phyloP scores from a whole-genome alignment of 2,113 vertebrate species.

The Turdus rufiventris region DNA sequence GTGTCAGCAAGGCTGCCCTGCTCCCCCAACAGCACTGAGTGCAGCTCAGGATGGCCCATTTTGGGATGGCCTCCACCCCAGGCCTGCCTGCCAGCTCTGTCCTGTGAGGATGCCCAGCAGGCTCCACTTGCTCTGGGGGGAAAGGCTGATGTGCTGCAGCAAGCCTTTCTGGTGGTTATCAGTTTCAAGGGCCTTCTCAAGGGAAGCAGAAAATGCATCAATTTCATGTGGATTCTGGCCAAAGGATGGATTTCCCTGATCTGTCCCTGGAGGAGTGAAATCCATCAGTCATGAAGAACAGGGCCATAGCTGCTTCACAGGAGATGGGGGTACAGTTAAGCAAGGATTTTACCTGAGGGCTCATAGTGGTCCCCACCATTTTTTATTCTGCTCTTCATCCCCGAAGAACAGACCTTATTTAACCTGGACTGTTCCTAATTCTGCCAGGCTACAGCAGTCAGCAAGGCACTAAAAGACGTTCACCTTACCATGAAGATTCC shows the following conservation, averaged over 20 bases:
- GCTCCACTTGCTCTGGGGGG: fast-evolving
- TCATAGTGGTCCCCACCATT: background rate
- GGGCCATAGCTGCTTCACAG: background rate
- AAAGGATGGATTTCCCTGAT: background rate
- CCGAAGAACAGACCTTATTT: background rate
- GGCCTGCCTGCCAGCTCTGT: background rate
- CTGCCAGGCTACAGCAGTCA: background rate
- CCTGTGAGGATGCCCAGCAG: fast-evolving
- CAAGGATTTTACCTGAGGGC: background rate
- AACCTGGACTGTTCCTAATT: background rate
- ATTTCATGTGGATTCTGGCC: background rate
- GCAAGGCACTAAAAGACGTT: background rate
- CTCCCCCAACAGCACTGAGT: background rate
- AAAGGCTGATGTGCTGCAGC: background rate
- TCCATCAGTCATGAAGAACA: background rate
- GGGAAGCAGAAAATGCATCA: background rate
- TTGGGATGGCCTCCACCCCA: background rate
- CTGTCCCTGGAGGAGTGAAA: background rate
- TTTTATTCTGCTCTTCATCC: background rate
- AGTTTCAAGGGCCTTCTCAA: background rate
- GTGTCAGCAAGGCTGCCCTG: fast-evolving
- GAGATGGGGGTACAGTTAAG: background rate
- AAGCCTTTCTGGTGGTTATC: background rate
- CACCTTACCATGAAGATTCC: background rate
- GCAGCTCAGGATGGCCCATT: background rate